Percentiles rank a stretch among this genome's conserved stretches.
Conservation (phyloP, 2,888 invertebrate species). For the Cacoxenus indagator region DNA sequence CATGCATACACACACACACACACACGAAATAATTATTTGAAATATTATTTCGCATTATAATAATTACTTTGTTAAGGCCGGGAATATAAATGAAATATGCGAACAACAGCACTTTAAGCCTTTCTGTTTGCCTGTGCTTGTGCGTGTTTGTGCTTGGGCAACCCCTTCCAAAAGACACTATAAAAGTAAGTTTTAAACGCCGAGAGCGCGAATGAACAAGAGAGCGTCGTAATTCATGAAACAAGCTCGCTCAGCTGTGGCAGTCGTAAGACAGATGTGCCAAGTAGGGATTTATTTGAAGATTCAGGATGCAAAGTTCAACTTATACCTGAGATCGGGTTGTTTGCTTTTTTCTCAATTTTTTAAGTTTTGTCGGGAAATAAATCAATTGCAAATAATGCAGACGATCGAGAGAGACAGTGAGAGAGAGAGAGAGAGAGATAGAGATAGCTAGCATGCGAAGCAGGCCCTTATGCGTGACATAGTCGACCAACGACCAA, state of each 20-base stretch:
- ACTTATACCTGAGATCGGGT: not conserved
- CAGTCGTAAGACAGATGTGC: not conserved
- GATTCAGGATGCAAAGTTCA: not conserved
- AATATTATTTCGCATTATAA: constrained; percentile 28
- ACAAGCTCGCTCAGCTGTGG: not conserved
- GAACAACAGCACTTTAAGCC: constrained; percentile 21
- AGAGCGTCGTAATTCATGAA: constrained; percentile 2
- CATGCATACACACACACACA: constrained; percentile 29
- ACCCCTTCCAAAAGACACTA: constrained; percentile 49
- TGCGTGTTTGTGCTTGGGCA: constrained; percentile 40
- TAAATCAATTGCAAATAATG: constrained; percentile 21
- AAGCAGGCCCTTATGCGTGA: too few relatives aligned
- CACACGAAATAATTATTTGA: constrained; percentile 7
- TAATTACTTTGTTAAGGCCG: constrained; percentile 59
- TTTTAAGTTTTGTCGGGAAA: constrained; percentile 7
- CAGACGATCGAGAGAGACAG: not conserved
- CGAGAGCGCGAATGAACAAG: not conserved
- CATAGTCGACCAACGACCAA: too few relatives aligned
- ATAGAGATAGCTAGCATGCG: too few relatives aligned
- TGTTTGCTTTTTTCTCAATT: not conserved
- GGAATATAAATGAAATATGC: constrained; percentile 50
- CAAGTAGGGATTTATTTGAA: not conserved
- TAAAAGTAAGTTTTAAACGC: constrained; percentile 21
- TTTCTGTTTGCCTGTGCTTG: constrained; percentile 11
- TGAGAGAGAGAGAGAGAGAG: not conserved